Evolutionary conservation across 2,888 invertebrate species (phyloP).

Genomic region (Andricus quercusramuli): DNA sequence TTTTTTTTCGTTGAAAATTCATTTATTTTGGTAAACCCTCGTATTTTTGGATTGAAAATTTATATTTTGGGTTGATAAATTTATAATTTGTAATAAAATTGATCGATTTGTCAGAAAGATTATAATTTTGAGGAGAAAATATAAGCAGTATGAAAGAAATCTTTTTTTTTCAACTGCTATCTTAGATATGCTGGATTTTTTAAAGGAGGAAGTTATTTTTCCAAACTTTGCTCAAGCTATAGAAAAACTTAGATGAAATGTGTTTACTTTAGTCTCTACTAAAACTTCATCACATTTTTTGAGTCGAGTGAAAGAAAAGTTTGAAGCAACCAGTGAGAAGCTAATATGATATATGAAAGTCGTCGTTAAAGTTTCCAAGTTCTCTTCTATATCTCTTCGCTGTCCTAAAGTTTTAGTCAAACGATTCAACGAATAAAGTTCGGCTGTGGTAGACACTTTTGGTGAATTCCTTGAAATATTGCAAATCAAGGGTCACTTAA

Average conservation of each 20-base stretch:
- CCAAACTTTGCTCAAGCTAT: background rate
- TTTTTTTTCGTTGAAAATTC: too few species aligned
- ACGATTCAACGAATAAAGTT: conserved; percentile 34
- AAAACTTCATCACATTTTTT: conserved; percentile 37
- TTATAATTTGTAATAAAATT: too few species aligned
- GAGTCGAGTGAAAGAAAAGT: conserved; percentile 36
- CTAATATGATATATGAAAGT: conserved; percentile 41
- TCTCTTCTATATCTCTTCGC: conserved; percentile 22
- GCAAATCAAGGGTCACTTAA: conserved; percentile 21
- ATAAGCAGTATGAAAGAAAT: background rate
- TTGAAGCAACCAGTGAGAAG: conserved; percentile 40
- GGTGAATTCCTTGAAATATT: conserved; percentile 32
- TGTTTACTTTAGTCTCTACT: conserved; percentile 31
- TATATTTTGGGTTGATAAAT: too few species aligned
- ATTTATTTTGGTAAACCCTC: too few species aligned
- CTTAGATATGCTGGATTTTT: background rate
- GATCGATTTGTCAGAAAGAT: background rate
- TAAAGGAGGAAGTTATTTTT: background rate
- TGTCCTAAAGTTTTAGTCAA: conserved; percentile 38
- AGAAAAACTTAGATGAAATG: background rate
- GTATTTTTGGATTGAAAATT: too few species aligned
- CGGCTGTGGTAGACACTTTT: conserved; percentile 20
- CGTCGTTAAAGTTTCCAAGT: conserved; percentile 35
- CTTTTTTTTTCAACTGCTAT: background rate
- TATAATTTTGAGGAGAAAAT: conserved; percentile 46